These are phyloP conservation scores for Orestias chungarensis DNA, from an alignment of 2,797 vertebrate species.

Conservation along the genomic window DNA sequence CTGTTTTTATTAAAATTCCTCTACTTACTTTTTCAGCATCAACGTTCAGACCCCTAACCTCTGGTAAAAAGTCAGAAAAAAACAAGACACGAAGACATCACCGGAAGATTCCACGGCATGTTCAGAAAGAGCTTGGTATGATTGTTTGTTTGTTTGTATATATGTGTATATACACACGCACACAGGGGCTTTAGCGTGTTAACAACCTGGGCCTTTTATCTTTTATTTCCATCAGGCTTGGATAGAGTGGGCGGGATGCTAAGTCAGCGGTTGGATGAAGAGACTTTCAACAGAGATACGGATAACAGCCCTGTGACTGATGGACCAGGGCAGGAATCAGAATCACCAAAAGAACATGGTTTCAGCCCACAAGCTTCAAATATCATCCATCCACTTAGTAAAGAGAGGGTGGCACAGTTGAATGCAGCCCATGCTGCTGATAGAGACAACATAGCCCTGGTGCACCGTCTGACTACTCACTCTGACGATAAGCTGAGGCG, in stretches of 20 bases:
- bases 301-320: slow-evolving; percentile 72
- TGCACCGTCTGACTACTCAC: slow-evolving; percentile 71
- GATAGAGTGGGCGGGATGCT: slow-evolving; percentile 73
- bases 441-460: slow-evolving; percentile 81
- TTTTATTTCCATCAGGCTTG: slow-evolving; percentile 66
- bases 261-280: slow-evolving; percentile 54
- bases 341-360: slow-evolving; percentile 40
- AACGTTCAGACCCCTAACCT: slow-evolving; percentile 81
- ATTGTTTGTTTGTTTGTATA: too few relatives aligned
- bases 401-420: slow-evolving; percentile 70
- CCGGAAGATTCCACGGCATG: slow-evolving; percentile 88
- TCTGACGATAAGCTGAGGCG: slow-evolving; percentile 75
- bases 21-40: slow-evolving; percentile 65
- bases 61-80: slow-evolving; percentile 76
- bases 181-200: not conserved
- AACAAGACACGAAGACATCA: slow-evolving; percentile 76
- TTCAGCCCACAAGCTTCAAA: slow-evolving; percentile 63
- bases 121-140: slow-evolving; percentile 93
- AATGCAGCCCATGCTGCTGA: slow-evolving; percentile 75
- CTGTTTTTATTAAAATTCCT: not conserved
- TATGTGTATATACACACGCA: too few relatives aligned
- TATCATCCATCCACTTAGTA: slow-evolving; percentile 54
- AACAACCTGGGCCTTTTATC: not conserved
- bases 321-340: slow-evolving; percentile 48
- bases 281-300: slow-evolving; percentile 64